A percentile compares a stretch with the other conserved stretches of the same genome.
Evolutionary conservation across 2,113 vertebrate species (phyloP).

Genomic region (Corythornis madagascariensis): DNA sequence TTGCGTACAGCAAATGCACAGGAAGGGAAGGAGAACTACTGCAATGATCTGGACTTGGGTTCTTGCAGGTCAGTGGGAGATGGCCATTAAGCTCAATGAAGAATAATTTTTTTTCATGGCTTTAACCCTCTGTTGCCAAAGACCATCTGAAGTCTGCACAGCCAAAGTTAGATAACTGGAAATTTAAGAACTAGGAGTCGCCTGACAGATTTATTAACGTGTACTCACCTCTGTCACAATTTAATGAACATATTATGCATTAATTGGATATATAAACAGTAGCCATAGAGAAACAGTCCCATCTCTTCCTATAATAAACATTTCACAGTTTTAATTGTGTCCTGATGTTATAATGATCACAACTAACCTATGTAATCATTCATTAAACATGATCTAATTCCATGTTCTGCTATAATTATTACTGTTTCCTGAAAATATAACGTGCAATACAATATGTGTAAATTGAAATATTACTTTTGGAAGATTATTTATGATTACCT

Average conservation of each 20-base stretch:
- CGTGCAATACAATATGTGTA: conserved; percentile 62
- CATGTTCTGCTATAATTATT: conserved; percentile 69
- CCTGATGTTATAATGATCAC: conserved; percentile 59
- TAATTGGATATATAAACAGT: background rate
- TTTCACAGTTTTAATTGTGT: conserved; percentile 62
- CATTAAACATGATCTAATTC: conserved; percentile 77
- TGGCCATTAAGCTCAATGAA: background rate
- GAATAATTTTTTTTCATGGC: background rate
- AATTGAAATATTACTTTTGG: conserved; percentile 75
- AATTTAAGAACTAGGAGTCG: background rate
- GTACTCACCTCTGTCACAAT: background rate
- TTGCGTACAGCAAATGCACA: accelerated
- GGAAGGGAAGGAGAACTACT: background rate
- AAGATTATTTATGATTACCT: conserved; percentile 78
- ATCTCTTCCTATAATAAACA: conserved; percentile 47
- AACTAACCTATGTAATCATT: conserved; percentile 68
- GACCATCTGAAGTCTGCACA: background rate
- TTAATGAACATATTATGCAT: conserved; percentile 1
- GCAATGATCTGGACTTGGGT: background rate
- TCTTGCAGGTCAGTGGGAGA: background rate
- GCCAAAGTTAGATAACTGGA: background rate
- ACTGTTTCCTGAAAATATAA: conserved; percentile 75
- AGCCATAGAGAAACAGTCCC: background rate
- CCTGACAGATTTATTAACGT: background rate
- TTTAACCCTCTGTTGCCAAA: background rate